Base-by-base conservation (phyloP, 2,888 invertebrate species). In the Hyposoter didymator region DNA sequence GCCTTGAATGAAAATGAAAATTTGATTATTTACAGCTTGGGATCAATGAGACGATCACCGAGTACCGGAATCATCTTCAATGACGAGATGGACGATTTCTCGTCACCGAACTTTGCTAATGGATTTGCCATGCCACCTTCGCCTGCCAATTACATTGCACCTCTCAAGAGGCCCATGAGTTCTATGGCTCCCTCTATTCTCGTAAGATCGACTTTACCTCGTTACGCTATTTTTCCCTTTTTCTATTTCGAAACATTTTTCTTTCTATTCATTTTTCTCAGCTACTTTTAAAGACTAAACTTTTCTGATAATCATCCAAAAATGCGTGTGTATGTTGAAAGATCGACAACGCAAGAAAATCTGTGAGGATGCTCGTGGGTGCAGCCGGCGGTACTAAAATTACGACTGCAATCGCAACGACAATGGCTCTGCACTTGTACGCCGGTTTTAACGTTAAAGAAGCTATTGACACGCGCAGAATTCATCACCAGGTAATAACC, bases 81-180 rank as follows among this genome's bases (percentile, higher is more conserved):
- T 94, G 97, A 98, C 92, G 97, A 97, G 86, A 99, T 99, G 98
- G 98, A 98, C 89, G 99, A 99, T 92, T 99, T 99, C 94, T 97
- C 98, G 0, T 96, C 97, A 0, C 97, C 97, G 0, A 96, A 96
- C 35, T 95, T 96, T 84, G 94, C 95, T 0, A 97, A 97, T 91
- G 95, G 94, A 86, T 97, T 97, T 92, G 96, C 95, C 1, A 88
- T 98, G 14, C 96, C 96, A 69, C 97, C 97, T 0, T 97, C 98
- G 0, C 96, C 96, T 0, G 96, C 96, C 12, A 99, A 99, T 94
- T 96, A 95, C 91, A 97, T 98, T 88, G 94, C 93, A 67, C 97
- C 98, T 0, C 96, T 96, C 69, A 98, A 98, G 93, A 94, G 97
- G 39, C 97, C 98, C 0, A 93, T 98, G 90, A 98, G 98, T 5